A percentile compares a stretch with the other conserved stretches of the same genome.
phyloP scores from a whole-genome alignment of 2,113 vertebrate species.

The Gyps fulvus region DNA sequence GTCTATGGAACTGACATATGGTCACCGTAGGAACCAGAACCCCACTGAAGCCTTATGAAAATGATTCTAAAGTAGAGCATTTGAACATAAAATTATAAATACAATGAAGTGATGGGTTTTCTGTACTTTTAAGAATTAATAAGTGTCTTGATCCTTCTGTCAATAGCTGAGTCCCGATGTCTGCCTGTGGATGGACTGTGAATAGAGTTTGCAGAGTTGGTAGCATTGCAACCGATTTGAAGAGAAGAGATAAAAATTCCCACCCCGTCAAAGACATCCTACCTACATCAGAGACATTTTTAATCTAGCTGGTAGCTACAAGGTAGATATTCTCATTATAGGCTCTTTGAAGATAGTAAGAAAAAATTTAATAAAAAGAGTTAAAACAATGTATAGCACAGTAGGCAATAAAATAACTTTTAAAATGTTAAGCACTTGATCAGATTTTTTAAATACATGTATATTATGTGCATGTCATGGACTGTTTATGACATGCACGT shows the following conservation, averaged over 20 bases:
- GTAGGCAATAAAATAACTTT: neutral
- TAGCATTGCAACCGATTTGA: neutral
- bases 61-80: neutral
- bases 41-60: neutral
- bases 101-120: neutral
- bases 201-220: neutral
- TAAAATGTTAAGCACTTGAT: neutral
- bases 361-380: neutral
- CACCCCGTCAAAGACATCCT: neutral
- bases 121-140: neutral
- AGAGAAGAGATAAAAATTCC: neutral
- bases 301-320: neutral
- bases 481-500: neutral
- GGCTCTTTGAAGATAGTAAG: neutral
- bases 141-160: neutral
- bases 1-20: neutral
- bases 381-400: neutral
- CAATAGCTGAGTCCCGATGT: rapidly evolving
- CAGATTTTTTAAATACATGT: neutral
- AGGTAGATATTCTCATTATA: neutral
- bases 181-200: neutral
- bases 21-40: neutral
- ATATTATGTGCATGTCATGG: neutral
- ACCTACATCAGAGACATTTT: neutral
- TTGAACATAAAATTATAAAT: neutral